Percentiles rank a stretch among this genome's conserved stretches.
Evolutionary conservation across 2,113 vertebrate species (phyloP).

Genomic region (Sebastes schlegelii): DNA sequence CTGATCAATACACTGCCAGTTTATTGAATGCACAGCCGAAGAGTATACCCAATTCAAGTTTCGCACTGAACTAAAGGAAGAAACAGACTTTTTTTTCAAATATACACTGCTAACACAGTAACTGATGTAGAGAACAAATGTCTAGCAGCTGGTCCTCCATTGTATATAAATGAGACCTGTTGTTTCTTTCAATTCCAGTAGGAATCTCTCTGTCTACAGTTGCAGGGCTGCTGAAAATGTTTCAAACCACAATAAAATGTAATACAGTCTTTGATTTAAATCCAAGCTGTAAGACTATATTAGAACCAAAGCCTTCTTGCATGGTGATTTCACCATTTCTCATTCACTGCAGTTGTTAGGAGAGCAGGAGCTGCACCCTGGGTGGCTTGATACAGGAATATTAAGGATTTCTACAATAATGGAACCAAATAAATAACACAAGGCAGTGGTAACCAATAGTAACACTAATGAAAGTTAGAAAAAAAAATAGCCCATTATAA

Average conservation of each 20-base stretch:
- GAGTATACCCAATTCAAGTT: background rate
- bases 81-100: background rate
- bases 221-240: background rate
- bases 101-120: background rate
- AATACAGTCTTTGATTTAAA: background rate
- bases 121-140: background rate
- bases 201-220: background rate
- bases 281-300: background rate
- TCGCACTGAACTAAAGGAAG: background rate
- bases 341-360: background rate
- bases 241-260: background rate
- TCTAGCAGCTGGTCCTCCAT: background rate
- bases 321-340: background rate
- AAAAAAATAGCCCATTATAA: constrained; percentile 20
- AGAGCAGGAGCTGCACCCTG: constrained; percentile 1
- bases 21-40: background rate
- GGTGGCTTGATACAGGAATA: constrained; percentile 8
- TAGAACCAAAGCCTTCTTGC: background rate
- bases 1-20: background rate
- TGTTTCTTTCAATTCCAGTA: too few species aligned
- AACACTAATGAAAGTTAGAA: constrained; percentile 26
- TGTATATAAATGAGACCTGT: background rate
- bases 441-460: constrained; percentile 28
- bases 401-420: constrained; percentile 24
- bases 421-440: constrained; percentile 26